Percentiles rank a stretch among this genome's conserved stretches.
Conservation (phyloP, 1,140 invertebrate genomes). For the Prorops nasuta region DNA sequence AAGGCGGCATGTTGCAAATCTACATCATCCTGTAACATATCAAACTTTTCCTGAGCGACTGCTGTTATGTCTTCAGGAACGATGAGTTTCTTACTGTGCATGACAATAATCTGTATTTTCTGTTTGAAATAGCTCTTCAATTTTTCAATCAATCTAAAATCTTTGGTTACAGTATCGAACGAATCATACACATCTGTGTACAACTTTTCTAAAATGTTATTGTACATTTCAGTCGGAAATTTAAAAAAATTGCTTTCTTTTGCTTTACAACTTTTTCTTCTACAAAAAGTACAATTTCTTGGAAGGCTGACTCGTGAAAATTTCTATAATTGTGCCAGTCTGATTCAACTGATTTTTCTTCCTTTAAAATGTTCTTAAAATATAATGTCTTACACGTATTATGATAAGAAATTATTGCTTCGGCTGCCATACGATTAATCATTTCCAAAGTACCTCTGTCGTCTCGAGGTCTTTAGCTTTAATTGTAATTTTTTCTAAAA, state of each 20-base stretch:
- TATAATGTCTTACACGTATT: neutral
- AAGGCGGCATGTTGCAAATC: conserved; percentile 28
- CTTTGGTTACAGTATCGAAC: neutral
- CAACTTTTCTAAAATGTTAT: neutral
- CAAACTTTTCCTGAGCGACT: conserved; percentile 16
- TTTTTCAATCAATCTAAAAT: neutral
- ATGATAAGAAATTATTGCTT: neutral
- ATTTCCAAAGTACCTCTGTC: neutral
- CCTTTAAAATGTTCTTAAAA: neutral
- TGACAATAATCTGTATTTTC: conserved; percentile 12
- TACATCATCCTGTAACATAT: conserved; percentile 23
- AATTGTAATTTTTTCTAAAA: too few relatives aligned
- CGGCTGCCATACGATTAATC: neutral
- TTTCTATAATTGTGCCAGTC: neutral
- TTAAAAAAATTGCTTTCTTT: neutral
- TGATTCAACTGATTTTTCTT: neutral
- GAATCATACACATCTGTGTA: neutral
- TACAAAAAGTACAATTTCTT: neutral
- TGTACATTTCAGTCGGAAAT: neutral
- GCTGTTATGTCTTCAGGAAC: conserved; percentile 17
- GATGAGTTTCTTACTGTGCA: conserved; percentile 23
- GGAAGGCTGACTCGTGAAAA: neutral
- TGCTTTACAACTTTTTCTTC: neutral
- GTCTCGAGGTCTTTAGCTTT: neutral
- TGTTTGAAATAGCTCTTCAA: neutral